Evolutionary conservation across 2,797 vertebrate species (phyloP).

Genomic region (Acropternis orthonyx): DNA sequence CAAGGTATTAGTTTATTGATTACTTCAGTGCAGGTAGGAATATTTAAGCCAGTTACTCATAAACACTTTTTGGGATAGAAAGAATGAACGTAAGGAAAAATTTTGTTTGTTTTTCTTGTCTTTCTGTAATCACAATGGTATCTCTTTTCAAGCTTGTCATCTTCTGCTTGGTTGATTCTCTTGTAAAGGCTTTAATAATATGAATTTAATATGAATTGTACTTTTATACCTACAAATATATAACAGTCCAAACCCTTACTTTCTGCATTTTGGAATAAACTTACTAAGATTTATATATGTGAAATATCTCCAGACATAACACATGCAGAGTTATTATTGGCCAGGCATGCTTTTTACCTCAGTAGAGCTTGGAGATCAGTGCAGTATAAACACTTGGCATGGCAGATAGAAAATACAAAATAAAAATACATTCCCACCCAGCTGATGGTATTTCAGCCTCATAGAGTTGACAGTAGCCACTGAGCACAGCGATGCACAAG

Average conservation of each 20-base stretch:
- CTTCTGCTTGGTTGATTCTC: conserved; percentile 23
- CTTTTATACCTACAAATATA: conserved; percentile 3
- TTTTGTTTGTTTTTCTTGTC: conserved; percentile 41
- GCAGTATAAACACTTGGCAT: not conserved
- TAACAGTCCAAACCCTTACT: not conserved
- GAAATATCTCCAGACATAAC: not conserved
- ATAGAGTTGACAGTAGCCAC: not conserved
- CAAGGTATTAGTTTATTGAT: conserved; percentile 9
- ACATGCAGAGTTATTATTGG: not conserved
- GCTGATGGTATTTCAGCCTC: not conserved
- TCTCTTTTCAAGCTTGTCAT: conserved; percentile 28
- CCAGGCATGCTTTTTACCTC: not conserved
- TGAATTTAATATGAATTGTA: not conserved
- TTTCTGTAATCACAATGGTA: conserved; percentile 17
- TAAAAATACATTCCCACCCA: not conserved
- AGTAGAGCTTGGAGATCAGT: not conserved
- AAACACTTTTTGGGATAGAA: conserved; percentile 17
- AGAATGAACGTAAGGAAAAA: conserved; percentile 1
- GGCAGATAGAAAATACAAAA: not conserved
- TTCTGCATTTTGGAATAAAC: not conserved
- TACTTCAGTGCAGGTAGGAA: not conserved
- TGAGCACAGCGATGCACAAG: not conserved
- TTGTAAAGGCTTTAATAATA: conserved; percentile 27
- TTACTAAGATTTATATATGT: not conserved
- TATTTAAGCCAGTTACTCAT: conserved; percentile 11